Evolutionary conservation across 1,140 invertebrate genomes (phyloP), one percentile per base, ranked within the genome.

Genomic region (Hesperophylax magnus): DNA sequence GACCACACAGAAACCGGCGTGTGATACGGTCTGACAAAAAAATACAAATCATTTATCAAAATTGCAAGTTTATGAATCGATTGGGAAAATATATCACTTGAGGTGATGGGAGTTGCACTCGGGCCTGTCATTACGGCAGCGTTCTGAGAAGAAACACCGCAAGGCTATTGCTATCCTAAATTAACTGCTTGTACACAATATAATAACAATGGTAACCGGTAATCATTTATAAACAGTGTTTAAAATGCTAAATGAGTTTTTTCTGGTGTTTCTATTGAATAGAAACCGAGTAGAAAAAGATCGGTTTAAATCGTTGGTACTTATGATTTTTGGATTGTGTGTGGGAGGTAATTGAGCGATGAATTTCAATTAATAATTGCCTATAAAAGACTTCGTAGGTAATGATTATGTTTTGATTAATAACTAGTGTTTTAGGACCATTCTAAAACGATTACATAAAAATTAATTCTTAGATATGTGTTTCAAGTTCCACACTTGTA

Each of bases 1-100:
- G 81, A 82, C 81, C 81, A 82, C 81, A 82, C 81, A 80, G 17
- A 11, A 22, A 17, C 63, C 34, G 69, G 18, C 69, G 71, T 75
- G 71, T 53, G 71, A 58, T 27, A 14, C 52, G 52, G 71, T 24
- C 39, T 39, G 54, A 4, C 20, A 20, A 27, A 56, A 74, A 71
- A 75, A 54, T 2, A 27, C 52, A 75, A 75, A 75, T 75, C 71
- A 75, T 75, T 75, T 75, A 75, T 75, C 71, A 75, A 75, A 75
- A 75, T 75, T 75, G 27, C 54, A 5, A 75, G 52, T 27, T 71
- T 75, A 47, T 71, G 67, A 47, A 71, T 47, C 67, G 67, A 24
- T 39, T 39, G 5, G 31, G 31, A 71, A 71, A 31, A 71, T 71
- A 71, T 52, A 71, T 24, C 67, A 47, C n/a, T 71, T 47, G 67